phyloP scores from a whole-genome alignment of 2,888 invertebrate genomes.

The Erebia aethiops region DNA sequence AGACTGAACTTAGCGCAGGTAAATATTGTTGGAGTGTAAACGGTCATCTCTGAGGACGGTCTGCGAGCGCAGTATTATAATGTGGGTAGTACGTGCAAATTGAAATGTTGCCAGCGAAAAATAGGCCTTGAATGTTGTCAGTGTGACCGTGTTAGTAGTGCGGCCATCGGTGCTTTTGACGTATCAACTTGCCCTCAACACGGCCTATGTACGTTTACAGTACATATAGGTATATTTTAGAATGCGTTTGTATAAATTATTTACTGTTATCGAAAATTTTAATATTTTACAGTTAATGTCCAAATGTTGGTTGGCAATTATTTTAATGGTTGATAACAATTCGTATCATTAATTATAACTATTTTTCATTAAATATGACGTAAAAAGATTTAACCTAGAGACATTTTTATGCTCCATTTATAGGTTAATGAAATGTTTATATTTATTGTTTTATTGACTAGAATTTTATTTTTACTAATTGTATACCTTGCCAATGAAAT shows the following conservation, averaged over 20 bases:
- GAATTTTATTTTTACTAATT: conserved; percentile 9
- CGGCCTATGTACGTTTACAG: no score
- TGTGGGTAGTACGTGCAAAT: conserved; percentile 53
- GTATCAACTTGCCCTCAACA: no score
- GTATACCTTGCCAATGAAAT: conserved; percentile 29
- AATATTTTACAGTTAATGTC: no score
- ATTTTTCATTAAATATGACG: no score
- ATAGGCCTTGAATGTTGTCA: conserved; percentile 19
- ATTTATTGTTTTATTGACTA: conserved; percentile 5
- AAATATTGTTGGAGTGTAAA: conserved; percentile 32
- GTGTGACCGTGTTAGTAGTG: background rate
- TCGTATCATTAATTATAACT: no score
- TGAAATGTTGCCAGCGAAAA: conserved; percentile 9
- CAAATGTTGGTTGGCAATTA: no score
- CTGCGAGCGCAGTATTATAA: conserved; percentile 66
- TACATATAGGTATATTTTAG: no score
- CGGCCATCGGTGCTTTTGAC: no score
- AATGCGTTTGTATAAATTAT: no score
- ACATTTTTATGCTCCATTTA: background rate
- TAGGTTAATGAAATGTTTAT: background rate
- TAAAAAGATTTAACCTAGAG: no score
- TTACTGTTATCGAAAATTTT: no score
- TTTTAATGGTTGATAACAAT: no score
- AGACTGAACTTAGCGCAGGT: conserved; percentile 74
- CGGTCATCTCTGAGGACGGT: conserved; percentile 32